Evolutionary conservation across 1,140 invertebrate genomes (phyloP), one percentile per base, ranked within the genome.

Genomic region (Pseudomyrmex gracilis): DNA sequence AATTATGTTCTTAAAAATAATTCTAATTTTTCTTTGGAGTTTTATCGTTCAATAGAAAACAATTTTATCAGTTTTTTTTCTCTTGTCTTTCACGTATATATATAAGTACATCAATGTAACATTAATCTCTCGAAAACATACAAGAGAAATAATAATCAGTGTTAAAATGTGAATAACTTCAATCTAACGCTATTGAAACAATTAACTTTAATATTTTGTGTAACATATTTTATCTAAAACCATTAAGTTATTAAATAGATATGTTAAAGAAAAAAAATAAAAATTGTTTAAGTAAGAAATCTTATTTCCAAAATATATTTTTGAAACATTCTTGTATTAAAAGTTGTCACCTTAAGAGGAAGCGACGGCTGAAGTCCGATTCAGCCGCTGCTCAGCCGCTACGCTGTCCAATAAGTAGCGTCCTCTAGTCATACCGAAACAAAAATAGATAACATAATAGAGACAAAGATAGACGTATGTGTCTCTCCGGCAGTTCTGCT

Each of bases 1-100:
- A 53, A 78, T 78, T 78, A 78, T 67, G 74, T 34, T 57, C 51
- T 47, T 57, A 47, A 15, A 9, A 34, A 68, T 78, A 68, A 68
- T 68, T 78, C 13, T 13, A 57, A 45, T n/a, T 63, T 67, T 53
- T 63, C 60, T 5, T 49, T 13, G 9, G n/a, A 77, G 57, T 74
- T 74, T 74, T 45, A 74, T 15, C n/a, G 45, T 20, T 20, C 15
- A 45, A 12, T 34, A n/a, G 43, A 55, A 77, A 53, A n/a, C 67
- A 67, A 55, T 17, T 45, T 55, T 10, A 47, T 22, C 10, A 64
- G n/a, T 53, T 7, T 51, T 3, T 24, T 24, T 24, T 24, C 55
- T n/a, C 24, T 7, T 22, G 58, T 51, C 20, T 20, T 45, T 15
- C 7, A 7, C 10, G 8, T 12, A 51, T 13, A n/a, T 57, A 55